These are phyloP conservation scores for Cossypha polioptera DNA, from an alignment of 2,797 vertebrate genomes.

Conservation along the genomic window DNA sequence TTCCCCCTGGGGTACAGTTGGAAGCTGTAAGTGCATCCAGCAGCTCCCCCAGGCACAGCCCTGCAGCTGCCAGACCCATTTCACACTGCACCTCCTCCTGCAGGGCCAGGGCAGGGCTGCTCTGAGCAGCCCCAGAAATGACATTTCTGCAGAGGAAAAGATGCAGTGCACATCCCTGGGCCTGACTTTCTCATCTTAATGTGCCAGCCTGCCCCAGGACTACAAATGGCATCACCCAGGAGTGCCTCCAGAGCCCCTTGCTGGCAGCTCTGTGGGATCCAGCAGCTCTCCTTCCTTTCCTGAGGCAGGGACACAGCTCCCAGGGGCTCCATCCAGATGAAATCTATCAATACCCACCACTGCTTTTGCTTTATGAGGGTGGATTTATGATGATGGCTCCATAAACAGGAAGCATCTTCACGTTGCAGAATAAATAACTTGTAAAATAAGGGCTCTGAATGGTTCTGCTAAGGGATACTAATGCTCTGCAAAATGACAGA, in stretches of 20 bases:
- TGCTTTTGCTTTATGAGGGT: not conserved
- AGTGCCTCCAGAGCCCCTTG: not conserved
- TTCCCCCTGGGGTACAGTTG: not conserved
- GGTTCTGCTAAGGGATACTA: not conserved
- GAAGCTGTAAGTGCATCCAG: not conserved
- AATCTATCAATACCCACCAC: not conserved
- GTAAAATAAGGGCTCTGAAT: not conserved
- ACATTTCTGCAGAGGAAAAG: not conserved
- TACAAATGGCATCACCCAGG: not conserved
- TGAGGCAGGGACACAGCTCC: not conserved
- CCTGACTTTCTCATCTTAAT: not conserved
- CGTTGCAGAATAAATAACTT: slow-evolving; percentile 7
- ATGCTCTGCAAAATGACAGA: slow-evolving; percentile 11
- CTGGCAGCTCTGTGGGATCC: not conserved
- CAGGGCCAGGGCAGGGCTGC: not conserved
- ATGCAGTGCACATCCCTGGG: not conserved
- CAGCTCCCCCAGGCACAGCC: not conserved
- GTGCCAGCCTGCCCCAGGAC: not conserved
- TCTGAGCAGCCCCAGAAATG: slow-evolving; percentile 1
- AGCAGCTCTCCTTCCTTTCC: not conserved
- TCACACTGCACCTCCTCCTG: not conserved
- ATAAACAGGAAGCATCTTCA: slow-evolving; percentile 15
- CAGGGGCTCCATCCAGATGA: not conserved
- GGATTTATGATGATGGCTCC: slow-evolving; percentile 31
- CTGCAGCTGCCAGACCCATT: not conserved